These are phyloP conservation scores for Caenorhabditis sp. DNA, from an alignment of 2,888 invertebrate genomes.

Conservation along the genomic window DNA sequence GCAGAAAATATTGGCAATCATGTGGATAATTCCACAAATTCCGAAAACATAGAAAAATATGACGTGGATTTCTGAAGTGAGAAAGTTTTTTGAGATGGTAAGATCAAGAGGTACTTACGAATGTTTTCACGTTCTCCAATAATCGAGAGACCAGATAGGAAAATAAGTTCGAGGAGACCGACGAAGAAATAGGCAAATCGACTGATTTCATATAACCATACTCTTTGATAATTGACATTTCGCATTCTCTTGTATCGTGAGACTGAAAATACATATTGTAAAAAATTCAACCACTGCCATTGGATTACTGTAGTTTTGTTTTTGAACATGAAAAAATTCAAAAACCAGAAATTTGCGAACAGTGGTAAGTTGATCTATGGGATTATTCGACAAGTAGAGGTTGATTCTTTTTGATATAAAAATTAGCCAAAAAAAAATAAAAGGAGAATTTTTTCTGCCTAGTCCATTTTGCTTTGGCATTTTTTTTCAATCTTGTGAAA, in stretches of 20 bases:
- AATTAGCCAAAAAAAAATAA: too few relatives aligned
- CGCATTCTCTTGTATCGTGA: constrained; percentile 66
- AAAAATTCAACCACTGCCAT: too few relatives aligned
- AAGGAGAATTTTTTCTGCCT: too few relatives aligned
- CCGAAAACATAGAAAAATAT: constrained; percentile 71
- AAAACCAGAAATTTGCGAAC: not conserved
- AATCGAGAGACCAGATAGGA: constrained; percentile 66
- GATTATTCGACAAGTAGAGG: too few relatives aligned
- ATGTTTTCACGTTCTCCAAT: constrained; percentile 69
- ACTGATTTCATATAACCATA: constrained; percentile 60
- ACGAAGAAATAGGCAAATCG: constrained; percentile 49
- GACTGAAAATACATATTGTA: constrained; percentile 59
- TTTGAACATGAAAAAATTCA: constrained; percentile 8
- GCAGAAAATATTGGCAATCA: constrained; percentile 68
- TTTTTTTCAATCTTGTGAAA: too few relatives aligned
- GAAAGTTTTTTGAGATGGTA: not conserved
- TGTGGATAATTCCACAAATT: constrained; percentile 67
- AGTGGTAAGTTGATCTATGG: constrained; percentile 17
- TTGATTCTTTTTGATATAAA: too few relatives aligned
- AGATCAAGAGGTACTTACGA: constrained; percentile 47
- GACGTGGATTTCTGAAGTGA: constrained; percentile 63
- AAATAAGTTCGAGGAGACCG: constrained; percentile 53
- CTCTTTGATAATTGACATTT: constrained; percentile 61
- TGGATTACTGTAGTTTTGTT: too few relatives aligned
- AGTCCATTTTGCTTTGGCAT: too few relatives aligned